Percentiles rank a stretch among this genome's conserved stretches.
Conservation (phyloP, 2,888 invertebrate genomes). For the Scrobipalpa costella region DNA sequence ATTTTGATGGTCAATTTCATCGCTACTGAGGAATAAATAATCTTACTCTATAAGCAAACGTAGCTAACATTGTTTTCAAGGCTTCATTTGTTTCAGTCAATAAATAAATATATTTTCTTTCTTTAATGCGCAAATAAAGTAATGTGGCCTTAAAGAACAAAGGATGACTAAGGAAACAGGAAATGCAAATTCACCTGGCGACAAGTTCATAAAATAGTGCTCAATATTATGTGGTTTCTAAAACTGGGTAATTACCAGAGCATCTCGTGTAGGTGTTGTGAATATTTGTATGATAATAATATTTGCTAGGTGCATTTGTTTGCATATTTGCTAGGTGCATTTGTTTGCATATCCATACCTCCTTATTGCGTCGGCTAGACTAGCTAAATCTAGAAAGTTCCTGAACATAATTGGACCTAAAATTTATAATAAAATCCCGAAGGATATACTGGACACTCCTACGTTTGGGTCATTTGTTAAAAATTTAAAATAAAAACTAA, state of each 20-base stretch:
- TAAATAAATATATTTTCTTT: background rate
- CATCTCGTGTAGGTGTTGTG: background rate
- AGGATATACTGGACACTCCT: no score
- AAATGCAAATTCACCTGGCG: constrained; percentile 46
- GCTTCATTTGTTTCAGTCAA: background rate
- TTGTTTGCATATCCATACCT: constrained; percentile 16
- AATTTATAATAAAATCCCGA: no score
- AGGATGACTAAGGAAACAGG: constrained; percentile 53
- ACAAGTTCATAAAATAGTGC: constrained; percentile 21
- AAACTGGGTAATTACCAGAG: constrained; percentile 9
- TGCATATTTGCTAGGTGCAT: constrained; percentile 15
- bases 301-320: constrained; percentile 14
- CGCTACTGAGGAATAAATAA: background rate
- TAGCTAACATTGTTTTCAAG: background rate
- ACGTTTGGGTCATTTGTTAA: no score
- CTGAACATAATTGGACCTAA: no score
- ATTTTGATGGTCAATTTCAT: background rate
- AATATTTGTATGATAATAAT: constrained; percentile 17
- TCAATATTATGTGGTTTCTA: constrained; percentile 12
- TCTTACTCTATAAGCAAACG: background rate
- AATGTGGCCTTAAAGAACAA: constrained; percentile 34
- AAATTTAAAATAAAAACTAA: no score
- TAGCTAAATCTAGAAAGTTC: no score
- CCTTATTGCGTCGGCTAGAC: constrained; percentile 19
- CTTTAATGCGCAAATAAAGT: background rate